Evolutionary conservation across 2,797 vertebrate genomes (phyloP).

Genomic region (Diplodus puntazzo): DNA sequence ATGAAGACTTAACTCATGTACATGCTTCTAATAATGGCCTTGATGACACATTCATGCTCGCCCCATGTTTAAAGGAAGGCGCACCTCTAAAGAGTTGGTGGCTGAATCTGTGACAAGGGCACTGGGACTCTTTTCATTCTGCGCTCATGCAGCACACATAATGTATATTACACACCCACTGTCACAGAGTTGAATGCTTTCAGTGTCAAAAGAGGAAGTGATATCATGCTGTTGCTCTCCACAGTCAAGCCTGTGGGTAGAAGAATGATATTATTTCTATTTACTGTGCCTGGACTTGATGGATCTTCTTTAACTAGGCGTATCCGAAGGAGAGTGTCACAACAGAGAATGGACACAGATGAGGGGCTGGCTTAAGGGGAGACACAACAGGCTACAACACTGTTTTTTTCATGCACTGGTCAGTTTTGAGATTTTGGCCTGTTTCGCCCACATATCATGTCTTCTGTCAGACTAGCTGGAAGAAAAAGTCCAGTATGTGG

Average conservation of each 20-base stretch:
- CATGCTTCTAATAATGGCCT: constrained; percentile 2
- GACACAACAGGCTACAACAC: too few relatives aligned
- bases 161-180: constrained; percentile 49
- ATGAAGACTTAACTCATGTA: constrained; percentile 22
- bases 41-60: constrained; percentile 12
- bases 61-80: constrained; percentile 18
- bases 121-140: constrained; percentile 30
- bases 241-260: constrained; percentile 31
- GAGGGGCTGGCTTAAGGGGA: not conserved
- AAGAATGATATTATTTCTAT: constrained; percentile 36
- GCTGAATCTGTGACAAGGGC: constrained; percentile 44
- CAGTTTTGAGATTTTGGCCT: too few relatives aligned
- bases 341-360: constrained; percentile 23
- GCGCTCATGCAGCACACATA: constrained; percentile 44
- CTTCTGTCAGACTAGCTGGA: too few relatives aligned
- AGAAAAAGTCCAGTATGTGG: too few relatives aligned
- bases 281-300: constrained; percentile 39
- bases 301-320: constrained; percentile 36
- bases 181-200: constrained; percentile 46
- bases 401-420: too few relatives aligned
- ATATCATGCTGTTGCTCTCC: constrained; percentile 33
- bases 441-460: too few relatives aligned
- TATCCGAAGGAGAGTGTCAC: constrained; percentile 18
- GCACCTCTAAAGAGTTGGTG: constrained; percentile 21
- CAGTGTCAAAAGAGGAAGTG: constrained; percentile 45